phyloP scores from a whole-genome alignment of 92 coral and sea anemone genomes.

The Umimayanthus chanpuru region DNA sequence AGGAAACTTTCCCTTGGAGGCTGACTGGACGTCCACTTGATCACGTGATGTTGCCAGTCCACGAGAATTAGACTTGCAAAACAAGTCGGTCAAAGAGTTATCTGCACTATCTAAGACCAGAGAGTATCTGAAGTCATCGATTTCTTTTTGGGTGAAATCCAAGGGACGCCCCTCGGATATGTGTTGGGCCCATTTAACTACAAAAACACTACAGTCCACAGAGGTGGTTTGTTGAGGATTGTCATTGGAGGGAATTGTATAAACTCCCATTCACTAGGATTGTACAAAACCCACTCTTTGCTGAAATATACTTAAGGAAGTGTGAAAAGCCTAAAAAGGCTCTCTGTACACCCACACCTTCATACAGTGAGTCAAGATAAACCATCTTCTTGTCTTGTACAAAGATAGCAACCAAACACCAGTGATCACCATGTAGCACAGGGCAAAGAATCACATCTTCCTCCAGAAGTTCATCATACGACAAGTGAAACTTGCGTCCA shows the following conservation, averaged over 20 bases:
- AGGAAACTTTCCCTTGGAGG: no score
- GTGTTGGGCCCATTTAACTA: conserved; percentile 51
- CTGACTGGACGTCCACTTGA: no score
- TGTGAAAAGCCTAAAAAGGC: conserved; percentile 42
- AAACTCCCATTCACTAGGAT: conserved; percentile 1
- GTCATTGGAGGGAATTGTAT: conserved; percentile 20
- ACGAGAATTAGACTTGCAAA: no score
- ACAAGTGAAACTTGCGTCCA: conserved; percentile 26
- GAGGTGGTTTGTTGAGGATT: conserved; percentile 39
- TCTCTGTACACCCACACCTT: conserved; percentile 52
- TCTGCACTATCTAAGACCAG: conserved; percentile 12
- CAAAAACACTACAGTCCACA: conserved; percentile 51
- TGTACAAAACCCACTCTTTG: background rate
- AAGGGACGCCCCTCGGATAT: conserved; percentile 34
- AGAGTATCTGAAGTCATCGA: conserved; percentile 39
- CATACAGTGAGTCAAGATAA: conserved; percentile 54
- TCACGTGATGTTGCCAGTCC: no score
- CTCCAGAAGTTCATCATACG: conserved; percentile 38
- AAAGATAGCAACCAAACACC: conserved; percentile 45
- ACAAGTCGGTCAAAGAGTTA: background rate
- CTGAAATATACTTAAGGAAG: conserved; percentile 1
- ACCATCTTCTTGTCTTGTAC: conserved; percentile 59
- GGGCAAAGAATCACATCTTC: conserved; percentile 52
- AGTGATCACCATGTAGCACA: conserved; percentile 56
- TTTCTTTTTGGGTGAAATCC: conserved; percentile 32